phyloP scores from a whole-genome alignment of 2,888 invertebrate genomes.

The Gastracanthus pulcherrimus region DNA sequence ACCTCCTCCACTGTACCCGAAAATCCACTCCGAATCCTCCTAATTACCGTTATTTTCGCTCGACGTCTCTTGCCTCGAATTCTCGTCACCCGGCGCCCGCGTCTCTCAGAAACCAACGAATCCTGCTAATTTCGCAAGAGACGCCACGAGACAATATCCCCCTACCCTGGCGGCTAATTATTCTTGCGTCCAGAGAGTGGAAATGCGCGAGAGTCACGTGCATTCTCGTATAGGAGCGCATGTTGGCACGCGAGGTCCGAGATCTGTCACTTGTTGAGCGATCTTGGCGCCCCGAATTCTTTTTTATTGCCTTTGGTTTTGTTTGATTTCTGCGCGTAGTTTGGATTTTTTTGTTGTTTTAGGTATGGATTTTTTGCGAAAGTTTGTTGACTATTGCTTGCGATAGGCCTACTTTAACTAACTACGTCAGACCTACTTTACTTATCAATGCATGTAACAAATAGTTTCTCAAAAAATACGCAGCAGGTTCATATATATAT shows the following conservation, averaged over 20 bases:
- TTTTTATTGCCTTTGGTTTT: background rate
- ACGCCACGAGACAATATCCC: background rate
- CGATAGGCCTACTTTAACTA: no score
- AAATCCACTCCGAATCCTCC: background rate
- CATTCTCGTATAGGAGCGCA: background rate
- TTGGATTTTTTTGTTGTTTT: no score
- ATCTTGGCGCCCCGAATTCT: background rate
- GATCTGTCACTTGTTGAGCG: background rate
- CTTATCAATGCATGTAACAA: no score
- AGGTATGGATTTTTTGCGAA: no score
- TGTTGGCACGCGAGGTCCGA: background rate
- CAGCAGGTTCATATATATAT: no score
- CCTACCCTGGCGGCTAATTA: background rate
- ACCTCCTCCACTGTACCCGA: no score
- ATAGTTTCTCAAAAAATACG: no score
- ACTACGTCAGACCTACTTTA: no score
- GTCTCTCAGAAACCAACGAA: no score
- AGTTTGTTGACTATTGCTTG: no score
- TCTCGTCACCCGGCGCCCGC: background rate
- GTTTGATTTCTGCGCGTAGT: no score
- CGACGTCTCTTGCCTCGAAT: background rate
- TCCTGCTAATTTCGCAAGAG: background rate
- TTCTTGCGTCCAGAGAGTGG: background rate
- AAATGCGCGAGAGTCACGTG: background rate
- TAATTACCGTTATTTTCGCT: background rate